Evolutionary conservation across 2,797 vertebrate species (phyloP).

Genomic region (Smutsia gigantea): DNA sequence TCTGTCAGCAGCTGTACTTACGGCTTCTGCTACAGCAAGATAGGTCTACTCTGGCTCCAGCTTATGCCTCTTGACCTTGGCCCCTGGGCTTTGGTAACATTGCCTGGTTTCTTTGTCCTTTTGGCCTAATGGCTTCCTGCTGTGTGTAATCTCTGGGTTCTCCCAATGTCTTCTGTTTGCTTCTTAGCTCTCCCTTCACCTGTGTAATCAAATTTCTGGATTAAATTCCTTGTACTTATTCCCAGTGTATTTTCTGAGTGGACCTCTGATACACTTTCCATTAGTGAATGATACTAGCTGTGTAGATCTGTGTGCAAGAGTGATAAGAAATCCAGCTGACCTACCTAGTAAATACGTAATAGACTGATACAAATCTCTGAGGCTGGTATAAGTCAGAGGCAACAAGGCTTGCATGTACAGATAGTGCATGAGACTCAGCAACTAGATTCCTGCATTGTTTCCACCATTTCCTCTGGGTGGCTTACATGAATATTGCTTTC

Average conservation of each 20-base stretch:
- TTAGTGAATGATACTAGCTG: not conserved
- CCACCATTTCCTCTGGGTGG: not conserved
- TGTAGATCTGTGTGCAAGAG: not conserved
- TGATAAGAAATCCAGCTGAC: not conserved
- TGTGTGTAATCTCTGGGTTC: not conserved
- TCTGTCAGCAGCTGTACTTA: not conserved
- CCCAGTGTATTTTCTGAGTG: not conserved
- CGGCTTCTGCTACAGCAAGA: not conserved
- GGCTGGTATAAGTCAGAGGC: not conserved
- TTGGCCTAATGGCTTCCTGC: not conserved
- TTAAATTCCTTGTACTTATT: conserved; percentile 10
- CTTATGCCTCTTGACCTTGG: not conserved
- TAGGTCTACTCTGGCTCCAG: not conserved
- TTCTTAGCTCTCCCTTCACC: not conserved
- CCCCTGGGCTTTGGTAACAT: not conserved
- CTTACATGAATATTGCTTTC: not conserved
- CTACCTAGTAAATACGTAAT: not conserved
- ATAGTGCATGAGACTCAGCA: not conserved
- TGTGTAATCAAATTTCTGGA: not conserved
- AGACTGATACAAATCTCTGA: not conserved
- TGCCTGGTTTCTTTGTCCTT: not conserved
- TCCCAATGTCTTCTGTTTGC: not conserved
- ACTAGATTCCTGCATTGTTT: not conserved
- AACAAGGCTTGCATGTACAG: not conserved
- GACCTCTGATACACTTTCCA: not conserved